These are phyloP conservation scores for Leucania comma DNA, from an alignment of 2,888 invertebrate genomes.

Conservation along the genomic window DNA sequence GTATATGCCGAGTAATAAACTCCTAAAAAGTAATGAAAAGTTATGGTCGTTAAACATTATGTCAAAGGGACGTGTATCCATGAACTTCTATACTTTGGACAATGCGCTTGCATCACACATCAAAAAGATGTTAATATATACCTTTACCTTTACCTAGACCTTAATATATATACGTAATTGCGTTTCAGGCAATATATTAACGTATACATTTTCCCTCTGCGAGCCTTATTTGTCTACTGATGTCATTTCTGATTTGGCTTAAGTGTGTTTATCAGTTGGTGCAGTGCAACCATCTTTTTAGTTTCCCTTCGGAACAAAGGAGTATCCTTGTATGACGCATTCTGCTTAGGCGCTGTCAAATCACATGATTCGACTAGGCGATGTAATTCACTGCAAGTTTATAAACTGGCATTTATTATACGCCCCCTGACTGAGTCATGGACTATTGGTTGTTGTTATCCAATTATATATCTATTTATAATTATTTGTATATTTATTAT, in stretches of 20 bases:
- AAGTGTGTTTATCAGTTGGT: background rate
- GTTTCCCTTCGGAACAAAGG: slow-evolving; percentile 16
- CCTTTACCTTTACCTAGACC: too few species aligned
- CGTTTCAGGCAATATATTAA: background rate
- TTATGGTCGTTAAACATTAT: slow-evolving; percentile 8
- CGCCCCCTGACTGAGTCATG: slow-evolving; percentile 30
- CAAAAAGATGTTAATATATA: background rate
- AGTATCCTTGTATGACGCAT: slow-evolving; percentile 31
- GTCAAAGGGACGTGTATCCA: background rate
- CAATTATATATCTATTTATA: background rate
- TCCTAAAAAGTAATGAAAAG: slow-evolving; percentile 11
- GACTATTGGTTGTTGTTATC: slow-evolving; percentile 21
- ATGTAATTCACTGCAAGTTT: slow-evolving; percentile 26
- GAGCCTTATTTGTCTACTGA: background rate
- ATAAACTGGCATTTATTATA: slow-evolving; percentile 28
- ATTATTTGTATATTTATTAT: background rate
- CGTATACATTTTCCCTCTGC: background rate
- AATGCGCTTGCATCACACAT: background rate
- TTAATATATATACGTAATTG: background rate
- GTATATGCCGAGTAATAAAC: slow-evolving; percentile 4
- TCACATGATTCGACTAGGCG: slow-evolving; percentile 34
- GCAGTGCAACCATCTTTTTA: background rate
- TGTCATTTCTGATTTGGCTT: background rate
- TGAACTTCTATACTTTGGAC: background rate
- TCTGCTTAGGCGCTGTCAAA: slow-evolving; percentile 19